phyloP scores from a whole-genome alignment of 2,797 vertebrate species.

The Epinephelus coioides region DNA sequence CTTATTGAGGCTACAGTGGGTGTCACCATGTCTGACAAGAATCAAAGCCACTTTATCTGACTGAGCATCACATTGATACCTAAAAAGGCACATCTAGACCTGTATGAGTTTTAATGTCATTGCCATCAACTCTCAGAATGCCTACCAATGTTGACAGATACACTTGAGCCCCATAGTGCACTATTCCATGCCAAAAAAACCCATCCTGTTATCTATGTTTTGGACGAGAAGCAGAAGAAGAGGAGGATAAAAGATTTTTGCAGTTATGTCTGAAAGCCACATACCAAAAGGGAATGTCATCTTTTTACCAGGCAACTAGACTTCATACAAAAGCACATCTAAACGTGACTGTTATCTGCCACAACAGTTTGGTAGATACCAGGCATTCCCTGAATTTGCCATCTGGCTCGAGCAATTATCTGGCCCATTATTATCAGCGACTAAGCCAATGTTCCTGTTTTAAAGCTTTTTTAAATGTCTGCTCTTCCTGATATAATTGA shows the following conservation, averaged over 20 bases:
- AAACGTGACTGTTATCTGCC: neutral
- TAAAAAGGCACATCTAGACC: slow-evolving; percentile 1
- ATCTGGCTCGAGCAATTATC: slow-evolving; percentile 20
- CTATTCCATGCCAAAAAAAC: neutral
- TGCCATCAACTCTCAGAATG: neutral
- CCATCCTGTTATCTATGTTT: neutral
- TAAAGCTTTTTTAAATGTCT: neutral
- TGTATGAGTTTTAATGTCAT: neutral
- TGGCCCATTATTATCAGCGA: neutral
- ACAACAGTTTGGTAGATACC: slow-evolving; percentile 17
- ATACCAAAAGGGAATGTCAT: neutral
- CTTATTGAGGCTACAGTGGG: slow-evolving; percentile 19
- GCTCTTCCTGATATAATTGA: neutral
- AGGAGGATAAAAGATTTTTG: neutral
- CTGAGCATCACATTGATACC: slow-evolving; percentile 9
- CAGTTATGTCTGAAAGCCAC: neutral
- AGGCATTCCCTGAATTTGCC: slow-evolving; percentile 25
- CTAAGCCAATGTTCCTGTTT: neutral
- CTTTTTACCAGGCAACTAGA: neutral
- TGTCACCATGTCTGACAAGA: slow-evolving; percentile 24
- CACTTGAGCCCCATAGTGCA: neutral
- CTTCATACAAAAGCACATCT: neutral
- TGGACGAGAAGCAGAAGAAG: neutral
- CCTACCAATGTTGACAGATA: neutral
- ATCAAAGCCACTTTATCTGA: slow-evolving; percentile 21